Evolutionary conservation across 2,888 invertebrate genomes (phyloP), one percentile per base, ranked within the genome.

Genomic region (Agrilus biguttatus): DNA sequence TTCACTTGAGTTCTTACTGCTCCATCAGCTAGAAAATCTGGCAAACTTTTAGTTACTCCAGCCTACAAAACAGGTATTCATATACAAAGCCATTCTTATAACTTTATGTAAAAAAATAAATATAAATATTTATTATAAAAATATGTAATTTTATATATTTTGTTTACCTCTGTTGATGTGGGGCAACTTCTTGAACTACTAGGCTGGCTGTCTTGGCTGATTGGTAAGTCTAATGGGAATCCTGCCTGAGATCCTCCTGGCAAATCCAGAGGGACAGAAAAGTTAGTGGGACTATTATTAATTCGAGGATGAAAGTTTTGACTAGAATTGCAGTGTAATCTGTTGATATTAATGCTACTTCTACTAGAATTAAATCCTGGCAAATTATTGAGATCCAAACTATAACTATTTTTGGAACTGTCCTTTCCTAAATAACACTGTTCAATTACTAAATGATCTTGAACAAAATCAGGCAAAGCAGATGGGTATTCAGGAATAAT

Each of bases 401-500:
- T 71, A 44, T 54, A 55, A 48, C 55, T 56, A 53, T 72, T 68
- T 37, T 70, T 70, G 28, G 68, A 66, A 51, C 69, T 67, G 36
- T 72, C 69, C 54, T 55, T 58, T 36, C 72, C 72, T 54, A 81
- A 68, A 62, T 80, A 82, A 48, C 79, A 78, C 54, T 86, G 83
- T 58, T 85, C 85, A 34, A 88, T 80, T 52, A 87, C 74, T 63
- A 88, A 74, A 65, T 89, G 89, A 65, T 89, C 89, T 61, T 89
- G 89, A 41, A 90, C 89, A 67, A 89, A 89, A 62, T 89, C 89
- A 1, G 89, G 89, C 51, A 87, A 61, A 8, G 80, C 80, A 2
- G 81, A 80, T 52, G 80, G 70, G 53, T 71, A 71, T 43, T 73
- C 65, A 1, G 71, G 61, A 46, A 68, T 66, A 37, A 69, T 61